phyloP scores from a whole-genome alignment of 2,888 invertebrate genomes.

The Thumatha senex region DNA sequence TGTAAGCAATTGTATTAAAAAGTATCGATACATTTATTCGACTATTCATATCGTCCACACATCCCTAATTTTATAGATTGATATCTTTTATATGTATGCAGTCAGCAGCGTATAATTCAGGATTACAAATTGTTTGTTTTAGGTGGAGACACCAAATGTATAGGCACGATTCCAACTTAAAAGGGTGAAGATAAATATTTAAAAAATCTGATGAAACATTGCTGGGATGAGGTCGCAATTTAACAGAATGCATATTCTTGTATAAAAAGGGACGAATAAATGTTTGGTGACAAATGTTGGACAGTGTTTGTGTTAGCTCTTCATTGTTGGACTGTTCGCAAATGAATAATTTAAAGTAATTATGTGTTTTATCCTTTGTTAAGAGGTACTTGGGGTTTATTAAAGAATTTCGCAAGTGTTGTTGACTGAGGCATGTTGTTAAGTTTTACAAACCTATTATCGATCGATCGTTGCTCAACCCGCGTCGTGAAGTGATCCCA shows the following conservation, averaged over 20 bases:
- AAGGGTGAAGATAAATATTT: conserved; percentile 78
- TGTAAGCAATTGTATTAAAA: neutral
- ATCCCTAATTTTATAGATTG: conserved; percentile 75
- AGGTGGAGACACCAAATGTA: conserved; percentile 78
- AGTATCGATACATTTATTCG: conserved; percentile 15
- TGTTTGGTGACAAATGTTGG: conserved; percentile 45
- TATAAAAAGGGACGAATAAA: conserved; percentile 69
- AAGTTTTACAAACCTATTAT: neutral
- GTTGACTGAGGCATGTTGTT: neutral
- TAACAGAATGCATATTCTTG: conserved; percentile 57
- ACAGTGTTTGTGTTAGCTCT: conserved; percentile 54
- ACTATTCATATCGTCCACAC: conserved; percentile 28
- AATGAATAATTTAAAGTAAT: conserved; percentile 72
- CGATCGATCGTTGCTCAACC: too few species aligned
- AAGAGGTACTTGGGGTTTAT: conserved; percentile 15
- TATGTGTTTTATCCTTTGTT: conserved; percentile 48
- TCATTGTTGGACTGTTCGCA: conserved; percentile 56
- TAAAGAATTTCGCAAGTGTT: conserved; percentile 26
- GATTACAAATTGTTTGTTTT: conserved; percentile 83
- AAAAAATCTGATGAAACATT: conserved; percentile 67
- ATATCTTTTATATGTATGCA: conserved; percentile 83
- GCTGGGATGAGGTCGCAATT: conserved; percentile 58
- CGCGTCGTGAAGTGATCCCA: too few species aligned
- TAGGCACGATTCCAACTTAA: conserved; percentile 79
- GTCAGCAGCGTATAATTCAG: conserved; percentile 82